These are phyloP conservation scores for Saccostrea cuccullata DNA, from an alignment of 1,140 invertebrate genomes.

Conservation along the genomic window DNA sequence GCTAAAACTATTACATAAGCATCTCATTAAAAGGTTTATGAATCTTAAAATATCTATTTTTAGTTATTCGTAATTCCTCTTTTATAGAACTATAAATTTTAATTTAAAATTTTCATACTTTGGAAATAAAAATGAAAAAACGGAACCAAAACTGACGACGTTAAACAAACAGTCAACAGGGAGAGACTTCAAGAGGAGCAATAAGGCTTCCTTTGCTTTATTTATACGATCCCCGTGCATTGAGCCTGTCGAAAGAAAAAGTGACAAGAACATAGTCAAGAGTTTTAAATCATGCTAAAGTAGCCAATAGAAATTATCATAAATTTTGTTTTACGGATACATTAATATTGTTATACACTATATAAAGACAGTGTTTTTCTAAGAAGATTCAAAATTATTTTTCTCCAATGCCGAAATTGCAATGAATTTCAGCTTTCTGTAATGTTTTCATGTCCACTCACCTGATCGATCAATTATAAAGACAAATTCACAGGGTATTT, in stretches of 20 bases:
- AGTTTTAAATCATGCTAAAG: not conserved
- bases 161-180: slow-evolving; percentile 46
- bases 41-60: too few species aligned
- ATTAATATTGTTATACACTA: too few species aligned
- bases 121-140: slow-evolving; percentile 25
- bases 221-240: slow-evolving; percentile 34
- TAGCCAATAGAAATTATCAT: not conserved
- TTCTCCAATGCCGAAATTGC: too few species aligned
- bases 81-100: too few species aligned
- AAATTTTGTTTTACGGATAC: not conserved
- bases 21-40: too few species aligned
- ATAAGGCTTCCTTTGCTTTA: slow-evolving; percentile 48
- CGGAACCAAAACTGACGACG: slow-evolving; percentile 42
- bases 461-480: slow-evolving; percentile 59
- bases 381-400: too few species aligned
- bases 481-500: slow-evolving; percentile 53
- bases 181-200: slow-evolving; percentile 46
- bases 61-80: too few species aligned
- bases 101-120: slow-evolving; percentile 23
- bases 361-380: too few species aligned
- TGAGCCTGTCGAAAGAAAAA: not conserved
- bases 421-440: too few species aligned
- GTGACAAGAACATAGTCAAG: too few species aligned
- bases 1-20: too few species aligned
- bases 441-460: not conserved